Evolutionary conservation across 1,140 invertebrate genomes (phyloP).

Genomic region (Octopus sinensis): DNA sequence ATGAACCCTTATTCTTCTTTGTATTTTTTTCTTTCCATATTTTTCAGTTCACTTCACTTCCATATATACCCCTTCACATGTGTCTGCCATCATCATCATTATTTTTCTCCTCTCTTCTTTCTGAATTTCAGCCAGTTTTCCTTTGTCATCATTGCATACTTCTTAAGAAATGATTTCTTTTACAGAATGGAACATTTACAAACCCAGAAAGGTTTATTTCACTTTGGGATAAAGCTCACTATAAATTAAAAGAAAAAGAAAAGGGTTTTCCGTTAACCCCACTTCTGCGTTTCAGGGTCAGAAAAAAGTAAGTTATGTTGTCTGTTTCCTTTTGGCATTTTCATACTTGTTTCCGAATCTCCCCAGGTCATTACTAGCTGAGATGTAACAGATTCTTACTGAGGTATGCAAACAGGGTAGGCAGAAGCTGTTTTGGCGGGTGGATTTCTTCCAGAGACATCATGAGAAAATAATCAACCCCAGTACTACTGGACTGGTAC

Average conservation of each 20-base stretch:
- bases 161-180: background rate
- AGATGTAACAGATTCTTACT: background rate
- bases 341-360: background rate
- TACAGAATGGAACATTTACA: constrained; percentile 23
- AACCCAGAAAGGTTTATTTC: constrained; percentile 19
- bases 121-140: background rate
- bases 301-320: constrained; percentile 27
- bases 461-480: too few species aligned
- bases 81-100: too few species aligned
- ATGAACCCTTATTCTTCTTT: too few species aligned
- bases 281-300: constrained; percentile 25
- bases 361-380: background rate
- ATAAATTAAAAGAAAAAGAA: constrained; percentile 22
- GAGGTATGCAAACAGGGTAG: background rate
- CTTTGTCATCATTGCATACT: too few species aligned
- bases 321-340: background rate
- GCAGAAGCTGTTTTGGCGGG: background rate
- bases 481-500: too few species aligned
- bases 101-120: background rate
- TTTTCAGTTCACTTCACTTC: too few species aligned
- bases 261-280: constrained; percentile 21
- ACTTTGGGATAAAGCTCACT: constrained; percentile 31
- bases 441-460: background rate
- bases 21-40: too few species aligned
- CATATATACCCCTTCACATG: too few species aligned